Evolutionary conservation across 2,113 vertebrate species (phyloP).

Genomic region (Telmatochromis bifrenatus): DNA sequence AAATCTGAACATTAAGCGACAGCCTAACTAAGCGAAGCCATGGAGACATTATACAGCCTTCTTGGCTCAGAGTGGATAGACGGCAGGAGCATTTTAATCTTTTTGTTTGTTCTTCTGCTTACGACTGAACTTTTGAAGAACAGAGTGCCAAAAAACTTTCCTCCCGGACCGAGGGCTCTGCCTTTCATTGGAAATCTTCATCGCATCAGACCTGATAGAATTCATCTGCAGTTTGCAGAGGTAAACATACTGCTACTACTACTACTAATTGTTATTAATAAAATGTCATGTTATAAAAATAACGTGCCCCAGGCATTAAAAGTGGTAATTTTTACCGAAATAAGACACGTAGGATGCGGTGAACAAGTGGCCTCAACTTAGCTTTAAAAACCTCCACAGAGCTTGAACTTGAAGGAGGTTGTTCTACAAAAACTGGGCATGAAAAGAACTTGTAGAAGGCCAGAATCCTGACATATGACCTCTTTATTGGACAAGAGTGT

Average conservation of each 20-base stretch:
- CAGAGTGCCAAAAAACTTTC: conserved; percentile 58
- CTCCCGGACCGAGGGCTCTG: conserved; percentile 62
- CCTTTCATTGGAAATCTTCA: not conserved
- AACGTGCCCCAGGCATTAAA: not conserved
- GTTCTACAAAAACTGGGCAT: not conserved
- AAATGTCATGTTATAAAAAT: not conserved
- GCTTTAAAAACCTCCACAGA: not conserved
- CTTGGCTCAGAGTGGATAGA: not conserved
- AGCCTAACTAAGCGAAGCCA: not conserved
- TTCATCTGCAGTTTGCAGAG: not conserved
- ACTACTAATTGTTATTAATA: not conserved
- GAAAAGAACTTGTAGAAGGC: not conserved
- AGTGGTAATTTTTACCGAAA: not conserved
- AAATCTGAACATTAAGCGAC: not conserved
- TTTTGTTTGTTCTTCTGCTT: conserved; percentile 59
- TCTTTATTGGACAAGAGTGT: no score
- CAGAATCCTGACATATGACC: no score
- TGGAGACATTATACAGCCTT: not conserved
- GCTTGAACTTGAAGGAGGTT: not conserved
- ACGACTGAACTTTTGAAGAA: conserved; percentile 45
- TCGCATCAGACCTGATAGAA: not conserved
- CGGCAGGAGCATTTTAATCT: conserved; percentile 38
- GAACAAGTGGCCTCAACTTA: not conserved
- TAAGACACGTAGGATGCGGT: not conserved
- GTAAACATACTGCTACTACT: not conserved